phyloP scores from a whole-genome alignment of 2,888 invertebrate species.

The Machimus rusticus region DNA sequence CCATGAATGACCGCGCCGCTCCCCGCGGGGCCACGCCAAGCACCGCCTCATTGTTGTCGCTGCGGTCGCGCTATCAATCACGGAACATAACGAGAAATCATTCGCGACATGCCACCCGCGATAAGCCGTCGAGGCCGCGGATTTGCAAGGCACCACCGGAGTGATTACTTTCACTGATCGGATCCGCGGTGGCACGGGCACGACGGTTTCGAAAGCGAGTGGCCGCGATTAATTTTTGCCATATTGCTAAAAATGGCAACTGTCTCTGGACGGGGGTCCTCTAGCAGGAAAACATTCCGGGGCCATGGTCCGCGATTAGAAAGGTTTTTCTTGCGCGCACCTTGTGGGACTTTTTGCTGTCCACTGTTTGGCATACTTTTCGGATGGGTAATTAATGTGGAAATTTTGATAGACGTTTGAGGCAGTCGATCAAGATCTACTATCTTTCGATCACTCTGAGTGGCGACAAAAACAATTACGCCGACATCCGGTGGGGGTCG shows the following conservation, averaged over 20 bases:
- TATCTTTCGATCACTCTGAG: not conserved
- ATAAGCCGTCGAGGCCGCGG: not conserved
- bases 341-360: not conserved
- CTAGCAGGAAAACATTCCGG: not conserved
- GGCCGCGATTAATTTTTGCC: not conserved
- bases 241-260: not conserved
- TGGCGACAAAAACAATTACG: not conserved
- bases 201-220: not conserved
- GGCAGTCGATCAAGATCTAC: not conserved
- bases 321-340: not conserved
- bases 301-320: not conserved
- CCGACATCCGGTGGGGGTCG: not conserved
- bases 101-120: not conserved
- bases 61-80: not conserved
- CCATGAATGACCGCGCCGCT: not conserved
- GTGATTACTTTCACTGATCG: not conserved
- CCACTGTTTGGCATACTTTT: not conserved
- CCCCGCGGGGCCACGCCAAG: not conserved
- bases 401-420: not conserved
- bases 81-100: not conserved
- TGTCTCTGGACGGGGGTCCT: not conserved
- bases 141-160: not conserved
- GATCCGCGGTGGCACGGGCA: not conserved
- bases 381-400: not conserved
- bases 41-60: not conserved